Base-by-base conservation (phyloP, 1,140 invertebrate genomes). In the Zophobas atratus region DNA sequence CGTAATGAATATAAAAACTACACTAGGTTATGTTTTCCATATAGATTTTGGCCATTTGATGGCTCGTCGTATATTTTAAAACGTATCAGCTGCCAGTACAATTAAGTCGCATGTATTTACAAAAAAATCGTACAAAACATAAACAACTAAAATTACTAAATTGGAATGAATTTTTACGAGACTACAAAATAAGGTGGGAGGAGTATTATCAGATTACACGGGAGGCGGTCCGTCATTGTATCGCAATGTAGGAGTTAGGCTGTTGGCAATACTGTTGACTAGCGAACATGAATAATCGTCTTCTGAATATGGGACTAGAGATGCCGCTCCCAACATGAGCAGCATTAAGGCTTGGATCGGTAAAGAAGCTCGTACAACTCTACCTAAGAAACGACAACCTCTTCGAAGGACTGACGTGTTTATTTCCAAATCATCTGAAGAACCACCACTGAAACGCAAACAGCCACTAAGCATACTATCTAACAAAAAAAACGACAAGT, bases 201-300 rank as follows among this genome's bases (percentile, higher is more conserved):
- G 60, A 53, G 77, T 80, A 51, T 73, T 73, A 39, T 20, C 8
- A 55, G 32, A 81, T 83, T 93, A 97, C 6, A 95, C 90, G 34
- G 97, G 96, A 51, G 96, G 96, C 36, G 96, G 96, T 76, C 96
- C 96, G 84, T 97, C 92, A 35, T 94, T 93, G 87, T 97, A 98
- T 36, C 93, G 90, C 80, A 98, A 89, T 87, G 97, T 92, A 33
- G 96, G 96, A 76, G 95, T 93, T 33, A 98, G 90, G 81, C 93
- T 94, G 77, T 90, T 89, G 0, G 91, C 91, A 77, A 98, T 93
- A 77, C 92, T 96, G 84, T 97, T 96, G 76, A 92, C 91, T 80
- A 96, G 88, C 85, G 93, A 93, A 86, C 94, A 96, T 78, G 93
- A 94, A 85, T 93, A 94, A 85, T 97, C 95, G 83, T 97, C 93